These are phyloP conservation scores for Mystacides longicornis DNA, from an alignment of 2,888 invertebrate species.

Conservation along the genomic window DNA sequence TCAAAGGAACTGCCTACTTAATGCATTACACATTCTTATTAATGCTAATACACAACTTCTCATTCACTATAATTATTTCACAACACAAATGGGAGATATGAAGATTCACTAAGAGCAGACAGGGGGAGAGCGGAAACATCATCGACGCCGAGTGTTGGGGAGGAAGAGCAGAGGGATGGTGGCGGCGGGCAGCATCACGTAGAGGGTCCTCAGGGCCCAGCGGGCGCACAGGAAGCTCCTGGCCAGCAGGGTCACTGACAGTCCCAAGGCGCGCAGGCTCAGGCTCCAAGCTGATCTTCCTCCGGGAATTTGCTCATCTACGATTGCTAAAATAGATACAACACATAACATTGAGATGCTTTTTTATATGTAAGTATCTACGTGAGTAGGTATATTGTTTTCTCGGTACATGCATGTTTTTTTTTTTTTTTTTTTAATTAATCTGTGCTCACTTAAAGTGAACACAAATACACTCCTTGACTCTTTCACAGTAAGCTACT, in stretches of 20 bases:
- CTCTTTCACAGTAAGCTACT: no score
- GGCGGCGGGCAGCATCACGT: constrained; percentile 38
- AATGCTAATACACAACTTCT: no score
- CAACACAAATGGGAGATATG: no score
- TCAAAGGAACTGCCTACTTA: no score
- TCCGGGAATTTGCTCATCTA: constrained; percentile 37
- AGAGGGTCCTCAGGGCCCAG: constrained; percentile 40
- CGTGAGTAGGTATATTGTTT: neutral
- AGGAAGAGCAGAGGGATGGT: constrained; percentile 28
- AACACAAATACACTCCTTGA: no score
- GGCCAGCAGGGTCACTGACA: constrained; percentile 56
- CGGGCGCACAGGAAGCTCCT: constrained; percentile 55
- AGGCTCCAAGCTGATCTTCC: constrained; percentile 55
- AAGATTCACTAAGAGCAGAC: no score
- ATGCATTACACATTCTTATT: no score
- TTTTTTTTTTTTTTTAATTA: no score
- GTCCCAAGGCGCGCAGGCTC: constrained; percentile 52
- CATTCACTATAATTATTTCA: no score
- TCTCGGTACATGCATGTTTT: no score
- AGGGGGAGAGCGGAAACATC: no score
- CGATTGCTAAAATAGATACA: constrained; percentile 31
- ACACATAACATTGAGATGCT: neutral
- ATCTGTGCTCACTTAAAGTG: no score
- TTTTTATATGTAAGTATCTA: neutral
- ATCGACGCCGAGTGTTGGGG: constrained; percentile 14